These are phyloP conservation scores for Copsychus sechellarum DNA, from an alignment of 2,113 vertebrate species.

Conservation along the genomic window DNA sequence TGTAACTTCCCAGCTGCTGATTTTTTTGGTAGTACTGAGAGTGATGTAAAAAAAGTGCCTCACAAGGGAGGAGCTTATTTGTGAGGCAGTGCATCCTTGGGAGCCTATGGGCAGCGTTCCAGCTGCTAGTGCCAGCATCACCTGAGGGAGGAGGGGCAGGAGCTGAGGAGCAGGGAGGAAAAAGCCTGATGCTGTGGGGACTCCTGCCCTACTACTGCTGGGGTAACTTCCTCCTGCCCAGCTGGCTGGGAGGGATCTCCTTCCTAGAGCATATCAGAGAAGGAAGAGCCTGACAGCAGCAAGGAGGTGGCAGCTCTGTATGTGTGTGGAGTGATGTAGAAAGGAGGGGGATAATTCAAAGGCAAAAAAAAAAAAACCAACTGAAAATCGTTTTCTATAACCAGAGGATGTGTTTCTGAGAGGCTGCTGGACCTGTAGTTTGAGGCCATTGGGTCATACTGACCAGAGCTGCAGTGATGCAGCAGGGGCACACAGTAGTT, in stretches of 20 bases:
- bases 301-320: not conserved
- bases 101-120: not conserved
- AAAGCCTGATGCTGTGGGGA: not conserved
- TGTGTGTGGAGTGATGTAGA: too few species aligned
- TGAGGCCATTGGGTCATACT: too few species aligned
- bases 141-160: not conserved
- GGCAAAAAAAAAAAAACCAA: not conserved
- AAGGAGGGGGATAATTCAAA: not conserved
- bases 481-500: fast-evolving
- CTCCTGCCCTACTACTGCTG: not conserved
- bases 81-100: not conserved
- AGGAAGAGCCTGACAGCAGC: not conserved
- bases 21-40: not conserved
- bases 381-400: not conserved
- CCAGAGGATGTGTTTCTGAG: not conserved
- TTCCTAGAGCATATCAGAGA: not conserved
- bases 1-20: not conserved
- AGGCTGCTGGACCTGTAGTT: not conserved
- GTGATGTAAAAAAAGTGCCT: not conserved
- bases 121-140: not conserved
- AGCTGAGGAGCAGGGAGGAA: not conserved
- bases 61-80: not conserved
- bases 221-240: not conserved
- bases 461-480: not conserved
- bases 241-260: too few species aligned